Evolutionary conservation across 1,140 invertebrate genomes (phyloP).

Genomic region (Hycleus cichorii): DNA sequence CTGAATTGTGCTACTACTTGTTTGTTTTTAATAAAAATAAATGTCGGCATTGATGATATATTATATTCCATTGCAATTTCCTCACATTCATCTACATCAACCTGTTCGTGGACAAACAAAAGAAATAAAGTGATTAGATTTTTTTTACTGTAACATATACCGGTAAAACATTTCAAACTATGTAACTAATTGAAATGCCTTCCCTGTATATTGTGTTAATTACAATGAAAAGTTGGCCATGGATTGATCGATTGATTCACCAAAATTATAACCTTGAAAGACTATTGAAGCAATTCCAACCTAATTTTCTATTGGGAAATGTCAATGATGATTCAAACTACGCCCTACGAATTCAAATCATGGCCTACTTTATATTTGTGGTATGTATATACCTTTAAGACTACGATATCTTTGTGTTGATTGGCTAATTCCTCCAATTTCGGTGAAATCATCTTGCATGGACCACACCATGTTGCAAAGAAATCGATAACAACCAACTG

Average conservation of each 20-base stretch:
- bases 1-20: slow-evolving; percentile 65
- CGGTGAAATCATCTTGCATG: slow-evolving; percentile 88
- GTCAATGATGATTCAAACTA: background rate
- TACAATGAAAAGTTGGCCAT: no score
- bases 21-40: slow-evolving; percentile 78
- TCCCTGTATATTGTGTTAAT: no score
- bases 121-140: background rate
- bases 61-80: slow-evolving; percentile 73
- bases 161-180: no score
- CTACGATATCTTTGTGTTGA: slow-evolving; percentile 45
- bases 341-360: no score
- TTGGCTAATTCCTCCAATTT: slow-evolving; percentile 59
- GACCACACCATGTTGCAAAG: slow-evolving; percentile 79
- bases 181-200: no score
- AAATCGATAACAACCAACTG: slow-evolving; percentile 87
- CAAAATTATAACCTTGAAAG: no score
- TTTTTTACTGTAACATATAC: no score
- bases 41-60: slow-evolving; percentile 88
- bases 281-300: no score
- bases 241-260: no score
- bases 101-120: slow-evolving; percentile 48
- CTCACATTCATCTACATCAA: slow-evolving; percentile 86
- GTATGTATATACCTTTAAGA: slow-evolving; percentile 29
- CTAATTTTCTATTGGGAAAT: background rate
- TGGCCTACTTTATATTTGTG: no score